Evolutionary conservation across 2,113 vertebrate species (phyloP), one percentile per base, ranked within the genome.

Genomic region (Corythaixoides concolor): DNA sequence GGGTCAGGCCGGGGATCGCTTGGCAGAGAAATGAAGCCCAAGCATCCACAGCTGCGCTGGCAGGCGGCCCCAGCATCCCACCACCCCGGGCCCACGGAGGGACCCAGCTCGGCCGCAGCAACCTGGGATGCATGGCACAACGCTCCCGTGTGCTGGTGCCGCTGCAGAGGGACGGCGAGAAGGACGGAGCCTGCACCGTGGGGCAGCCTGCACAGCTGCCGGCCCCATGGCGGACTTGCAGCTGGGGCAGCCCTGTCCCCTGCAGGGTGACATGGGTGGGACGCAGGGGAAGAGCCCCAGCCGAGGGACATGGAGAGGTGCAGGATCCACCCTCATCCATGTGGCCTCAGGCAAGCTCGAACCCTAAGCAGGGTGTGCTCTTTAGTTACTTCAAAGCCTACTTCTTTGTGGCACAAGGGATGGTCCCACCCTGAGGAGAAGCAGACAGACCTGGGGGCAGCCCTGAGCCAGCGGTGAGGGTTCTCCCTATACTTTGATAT

Each of bases 121-220:
- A 19, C 56, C 26, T 7, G 1, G 43, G 39, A 76, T 17, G 15
- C 0, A 0, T 8, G 12, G 75, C 75, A 32, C 60, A 30, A 15
- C 8, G 41, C 58, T 27, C 5, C 15, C 35, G 10, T 30, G n/a
- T 12, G 13, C 47, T 6, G 2, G 55, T 81, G 41, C 41, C 1
- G 2, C 43, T 18, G 27, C 66, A 32, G 33, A n/a, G 21, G 22
- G 27, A n/a, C 0, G 1, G 30, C 7, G 18, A 70, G 41, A 22
- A 58, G 39, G 69, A 28, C 0, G 0, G 32, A 60, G 26, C 35
- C 32, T 1, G 0, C 26, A 2, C 50, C 2, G 0, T 0, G 0
- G 37, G 80, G 74, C 39, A 49, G 41, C 60, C 62, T 33, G 39
- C 56, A 52, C 28, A 73, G 73, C 73, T 56, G n/a, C 17, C 4